Base-by-base conservation (phyloP, 2,113 vertebrate species). In the Fulica atra region DNA sequence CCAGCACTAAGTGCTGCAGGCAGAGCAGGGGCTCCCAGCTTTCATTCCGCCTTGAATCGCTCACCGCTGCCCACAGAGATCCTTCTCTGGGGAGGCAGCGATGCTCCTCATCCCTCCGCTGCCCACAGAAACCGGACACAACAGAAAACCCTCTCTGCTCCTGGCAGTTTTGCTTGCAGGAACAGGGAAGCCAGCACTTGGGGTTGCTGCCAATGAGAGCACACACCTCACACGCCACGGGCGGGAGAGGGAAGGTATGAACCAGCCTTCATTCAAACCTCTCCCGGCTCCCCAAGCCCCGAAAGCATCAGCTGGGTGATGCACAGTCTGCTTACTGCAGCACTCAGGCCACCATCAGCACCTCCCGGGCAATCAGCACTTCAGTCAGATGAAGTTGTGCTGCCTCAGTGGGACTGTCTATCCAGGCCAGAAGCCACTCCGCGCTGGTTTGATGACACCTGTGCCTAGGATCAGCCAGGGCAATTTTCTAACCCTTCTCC, bases 121-220 rank as follows among this genome's bases (percentile, higher is more conserved):
- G 42, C 66, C 93, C 86, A 93, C 76, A 92, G 91, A 92, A 96
- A 91, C 86, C 16, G 36, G 68, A 70, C 44, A 7, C 17, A 29
- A 31, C 19, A 50, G 14, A 66, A 72, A 68, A 21, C 11, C 35
- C 4, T 13, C 16, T 28, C 69, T 69, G 50, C 81, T 48, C 29
- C 36, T 25, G 38, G 73, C 81, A 92, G 57, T 48, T 94, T 26
- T 82, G 68, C 28, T 60, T n/a, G 40, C 69, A 91, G 92, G 84
- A 88, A 77, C 13, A 24, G 19, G 53, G 80, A 76, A 56, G 74
- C 17, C 10, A 4, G 24, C 74, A 73, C 36, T 64, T 54, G 24
- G 60, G 19, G 50, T 7, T 44, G 26, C 33, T 77, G n/a, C 29
- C 46, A 77, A 64, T 84, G 91, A 86, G 11, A 90, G 57, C 25